Percentiles rank a stretch among this genome's conserved stretches.
Conservation (phyloP, 2,888 invertebrate genomes). For the Ormyrus labotus region DNA sequence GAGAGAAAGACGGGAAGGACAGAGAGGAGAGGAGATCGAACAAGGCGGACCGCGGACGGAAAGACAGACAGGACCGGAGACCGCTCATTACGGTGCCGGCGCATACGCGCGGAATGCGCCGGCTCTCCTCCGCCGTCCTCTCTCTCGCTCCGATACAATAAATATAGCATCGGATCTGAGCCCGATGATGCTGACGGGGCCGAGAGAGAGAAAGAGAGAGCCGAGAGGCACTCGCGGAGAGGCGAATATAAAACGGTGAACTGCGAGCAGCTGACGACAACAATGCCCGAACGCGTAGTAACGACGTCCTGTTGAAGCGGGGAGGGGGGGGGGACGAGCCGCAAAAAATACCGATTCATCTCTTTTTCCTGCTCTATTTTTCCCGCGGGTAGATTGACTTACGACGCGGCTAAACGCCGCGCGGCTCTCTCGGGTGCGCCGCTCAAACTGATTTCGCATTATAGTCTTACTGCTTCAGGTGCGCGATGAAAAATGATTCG, state of each 20-base stretch:
- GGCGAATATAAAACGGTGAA: constrained; percentile 53
- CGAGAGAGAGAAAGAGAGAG: constrained; percentile 45
- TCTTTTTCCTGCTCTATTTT: too few species aligned
- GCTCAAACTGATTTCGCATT: too few species aligned
- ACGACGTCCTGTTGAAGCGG: constrained; percentile 72
- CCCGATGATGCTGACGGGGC: constrained; percentile 49
- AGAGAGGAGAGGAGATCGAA: constrained; percentile 54
- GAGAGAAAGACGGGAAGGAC: constrained; percentile 34
- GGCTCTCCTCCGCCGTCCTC: constrained; percentile 58
- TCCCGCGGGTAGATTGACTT: too few species aligned
- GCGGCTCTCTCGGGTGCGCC: too few species aligned
- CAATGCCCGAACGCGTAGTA: constrained; percentile 70
- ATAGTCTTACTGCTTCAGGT: too few species aligned
- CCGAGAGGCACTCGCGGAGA: constrained; percentile 45
- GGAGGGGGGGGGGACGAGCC: not conserved
- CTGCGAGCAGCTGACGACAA: constrained; percentile 64
- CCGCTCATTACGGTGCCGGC: constrained; percentile 73
- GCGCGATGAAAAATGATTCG: too few species aligned
- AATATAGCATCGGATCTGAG: constrained; percentile 67
- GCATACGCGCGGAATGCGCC: constrained; percentile 73
- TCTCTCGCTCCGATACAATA: constrained; percentile 68
- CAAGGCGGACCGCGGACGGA: constrained; percentile 66
- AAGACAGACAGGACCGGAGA: constrained; percentile 73
- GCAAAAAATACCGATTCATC: constrained; percentile 29
- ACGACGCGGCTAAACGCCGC: too few species aligned